A percentile compares a stretch with the other conserved stretches of the same genome.
Conservation (phyloP, 2,113 vertebrate genomes). For the Alosa alosa region DNA sequence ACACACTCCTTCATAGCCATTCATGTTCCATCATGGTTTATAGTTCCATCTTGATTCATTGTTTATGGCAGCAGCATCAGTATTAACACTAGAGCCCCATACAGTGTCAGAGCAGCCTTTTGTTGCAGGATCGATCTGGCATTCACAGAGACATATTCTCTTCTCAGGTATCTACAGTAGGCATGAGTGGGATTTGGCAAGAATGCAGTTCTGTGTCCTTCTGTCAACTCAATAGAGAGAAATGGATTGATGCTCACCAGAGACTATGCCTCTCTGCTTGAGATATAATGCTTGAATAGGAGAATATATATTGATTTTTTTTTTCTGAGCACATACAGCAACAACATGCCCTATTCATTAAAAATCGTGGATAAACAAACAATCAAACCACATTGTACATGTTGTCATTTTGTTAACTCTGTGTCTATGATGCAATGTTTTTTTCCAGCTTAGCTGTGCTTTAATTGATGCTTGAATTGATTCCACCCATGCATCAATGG, state of each 20-base stretch:
- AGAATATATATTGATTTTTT: background rate
- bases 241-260: background rate
- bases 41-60: background rate
- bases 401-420: background rate
- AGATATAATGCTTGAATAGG: background rate
- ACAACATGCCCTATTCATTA: background rate
- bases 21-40: background rate
- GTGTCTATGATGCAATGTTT: background rate
- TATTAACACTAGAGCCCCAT: background rate
- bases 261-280: background rate
- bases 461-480: conserved; percentile 19
- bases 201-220: background rate
- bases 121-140: background rate
- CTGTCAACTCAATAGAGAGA: background rate
- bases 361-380: background rate
- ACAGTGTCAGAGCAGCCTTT: background rate
- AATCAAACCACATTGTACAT: background rate
- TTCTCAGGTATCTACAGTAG: background rate
- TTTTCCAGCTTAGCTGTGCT: background rate
- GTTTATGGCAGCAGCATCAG: background rate
- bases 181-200: background rate
- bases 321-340: background rate
- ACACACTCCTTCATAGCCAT: no score
- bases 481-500: background rate
- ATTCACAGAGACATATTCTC: background rate